Base-by-base conservation (phyloP, 2,888 invertebrate species). In the Eubasilissa splendida region DNA sequence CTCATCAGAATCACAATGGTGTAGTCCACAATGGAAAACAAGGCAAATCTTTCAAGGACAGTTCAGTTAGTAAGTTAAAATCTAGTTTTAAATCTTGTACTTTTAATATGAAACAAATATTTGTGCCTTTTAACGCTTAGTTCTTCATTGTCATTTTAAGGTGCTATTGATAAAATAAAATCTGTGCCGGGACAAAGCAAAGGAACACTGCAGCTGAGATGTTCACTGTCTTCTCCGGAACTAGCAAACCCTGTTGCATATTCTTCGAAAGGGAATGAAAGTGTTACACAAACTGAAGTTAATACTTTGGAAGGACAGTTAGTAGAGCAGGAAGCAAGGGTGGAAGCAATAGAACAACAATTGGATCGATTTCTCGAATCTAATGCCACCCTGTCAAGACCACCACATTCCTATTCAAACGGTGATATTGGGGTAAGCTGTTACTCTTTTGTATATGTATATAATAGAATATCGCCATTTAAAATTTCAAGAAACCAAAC, bases 381-480 rank as follows among this genome's bases (percentile, higher is more conserved):
- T 31, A 63, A 76, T 65, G 53, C 63, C 8, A 14, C 31, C 5
- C 11, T 63, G 7, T 54, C 74, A 4, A 52, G 60, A 50, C 79
- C 76, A 2, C 85, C 86, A 65, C 86, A 86, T 9, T 90, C 90
- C 0, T 89, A 89, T 84, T 88, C 88, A 53, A 90, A 90, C 86
- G 90, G 90, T 82, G 90, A 90, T 60, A 89, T 90, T 10, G 90
- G 89, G 85, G 90, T 90, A 33, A 58, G 76, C 73, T 70, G n/a
- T n/a, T n/a, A 42, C 12, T 58, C n/a, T 58, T 59, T 33, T 73
- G 14, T 73, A 50, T 54, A 53, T 54, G 14, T 73, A 50, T 54
- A 53, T 54, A 10, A 42, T 5, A 42, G 42, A 42, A 42, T 42
- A 42, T 42, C 2, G 4, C 7, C 4, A 42, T 42, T 42, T 42